phyloP scores from a whole-genome alignment of 2,113 vertebrate genomes.

The Ia io region DNA sequence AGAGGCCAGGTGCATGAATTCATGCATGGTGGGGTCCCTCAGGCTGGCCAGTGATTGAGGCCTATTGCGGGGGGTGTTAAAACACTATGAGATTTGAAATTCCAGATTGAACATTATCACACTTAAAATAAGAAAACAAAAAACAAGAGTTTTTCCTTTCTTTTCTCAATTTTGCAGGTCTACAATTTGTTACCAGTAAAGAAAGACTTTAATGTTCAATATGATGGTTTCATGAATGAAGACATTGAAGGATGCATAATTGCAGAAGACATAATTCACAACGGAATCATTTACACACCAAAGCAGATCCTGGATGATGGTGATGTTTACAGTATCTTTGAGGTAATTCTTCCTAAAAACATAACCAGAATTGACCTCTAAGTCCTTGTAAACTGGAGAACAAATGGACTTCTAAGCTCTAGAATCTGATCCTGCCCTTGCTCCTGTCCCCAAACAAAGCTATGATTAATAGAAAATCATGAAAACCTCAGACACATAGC shows the following conservation, averaged over 20 bases:
- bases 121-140: not conserved
- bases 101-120: not conserved
- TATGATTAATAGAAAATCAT: not conserved
- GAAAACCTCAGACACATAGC: not conserved
- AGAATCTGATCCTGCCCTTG: not conserved
- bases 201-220: accelerated
- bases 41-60: too few species aligned
- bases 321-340: constrained; percentile 63
- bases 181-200: constrained; percentile 75
- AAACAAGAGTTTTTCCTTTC: not conserved
- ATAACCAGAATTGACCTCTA: not conserved
- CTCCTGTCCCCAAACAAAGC: not conserved
- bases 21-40: too few species aligned
- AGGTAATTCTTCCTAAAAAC: constrained; percentile 60
- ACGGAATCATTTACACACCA: constrained; percentile 61
- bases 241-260: constrained; percentile 9
- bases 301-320: not conserved
- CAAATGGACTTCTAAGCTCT: not conserved
- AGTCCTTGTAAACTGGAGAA: not conserved
- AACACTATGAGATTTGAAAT: not conserved
- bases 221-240: accelerated
- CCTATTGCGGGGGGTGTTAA: not conserved
- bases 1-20: too few species aligned
- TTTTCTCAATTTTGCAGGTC: constrained; percentile 66
- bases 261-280: constrained; percentile 25